Evolutionary conservation across 2,797 vertebrate genomes (phyloP).

Genomic region (Typhlichthys subterraneus): DNA sequence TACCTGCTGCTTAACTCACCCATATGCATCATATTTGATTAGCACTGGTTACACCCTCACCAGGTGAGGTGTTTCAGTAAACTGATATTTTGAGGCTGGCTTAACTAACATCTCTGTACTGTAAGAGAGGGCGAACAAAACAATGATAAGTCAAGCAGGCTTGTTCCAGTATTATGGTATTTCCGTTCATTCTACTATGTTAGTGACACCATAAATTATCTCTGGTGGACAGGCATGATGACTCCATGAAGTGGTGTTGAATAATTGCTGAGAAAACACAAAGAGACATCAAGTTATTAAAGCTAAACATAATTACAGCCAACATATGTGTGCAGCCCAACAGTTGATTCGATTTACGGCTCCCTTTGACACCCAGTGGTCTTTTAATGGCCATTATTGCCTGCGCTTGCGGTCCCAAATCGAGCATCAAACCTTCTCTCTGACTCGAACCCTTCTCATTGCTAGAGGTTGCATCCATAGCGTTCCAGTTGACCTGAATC

Average conservation of each 20-base stretch:
- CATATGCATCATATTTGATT: no score
- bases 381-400: constrained; percentile 66
- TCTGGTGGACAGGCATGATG: constrained; percentile 7
- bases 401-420: constrained; percentile 50
- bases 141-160: no score
- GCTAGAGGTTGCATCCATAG: constrained; percentile 69
- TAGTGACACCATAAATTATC: constrained; percentile 14
- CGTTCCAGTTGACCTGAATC: constrained; percentile 70
- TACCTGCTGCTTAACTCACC: neutral
- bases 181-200: no score
- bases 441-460: constrained; percentile 44
- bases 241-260: constrained; percentile 8
- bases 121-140: no score
- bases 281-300: constrained; percentile 44
- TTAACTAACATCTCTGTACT: no score
- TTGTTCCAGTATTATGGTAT: no score
- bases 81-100: no score
- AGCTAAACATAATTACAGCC: constrained; percentile 56
- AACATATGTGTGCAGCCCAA: constrained; percentile 49
- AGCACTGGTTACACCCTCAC: no score
- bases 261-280: constrained; percentile 38
- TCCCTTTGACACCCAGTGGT: constrained; percentile 54
- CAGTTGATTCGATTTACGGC: constrained; percentile 62
- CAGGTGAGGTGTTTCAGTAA: no score
- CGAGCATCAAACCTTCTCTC: constrained; percentile 53